A percentile compares a stretch with the other conserved stretches of the same genome.
phyloP scores from a whole-genome alignment of 2,113 vertebrate genomes.

The Athene cunicularia region DNA sequence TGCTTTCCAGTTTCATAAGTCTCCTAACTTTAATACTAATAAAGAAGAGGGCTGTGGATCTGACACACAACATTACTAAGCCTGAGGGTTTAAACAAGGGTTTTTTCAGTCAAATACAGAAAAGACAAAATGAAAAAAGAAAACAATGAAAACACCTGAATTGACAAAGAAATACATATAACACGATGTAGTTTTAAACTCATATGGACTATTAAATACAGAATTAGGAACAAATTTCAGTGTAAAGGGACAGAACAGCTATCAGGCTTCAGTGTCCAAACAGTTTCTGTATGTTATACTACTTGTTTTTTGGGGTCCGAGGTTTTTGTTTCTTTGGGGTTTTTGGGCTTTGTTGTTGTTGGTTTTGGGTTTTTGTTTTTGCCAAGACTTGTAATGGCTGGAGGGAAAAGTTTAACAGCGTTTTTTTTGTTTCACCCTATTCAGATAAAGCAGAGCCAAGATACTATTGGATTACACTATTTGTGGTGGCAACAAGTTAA shows the following conservation, averaged over 20 bases:
- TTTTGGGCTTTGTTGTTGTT: neutral
- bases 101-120: neutral
- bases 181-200: neutral
- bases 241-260: neutral
- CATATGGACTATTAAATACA: neutral
- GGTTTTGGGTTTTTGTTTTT: too few species aligned
- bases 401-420: neutral
- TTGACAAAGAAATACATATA: neutral
- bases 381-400: neutral
- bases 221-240: neutral
- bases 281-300: neutral
- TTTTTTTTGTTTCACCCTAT: neutral
- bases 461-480: rapidly evolving
- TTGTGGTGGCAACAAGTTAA: neutral
- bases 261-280: neutral
- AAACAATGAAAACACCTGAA: neutral
- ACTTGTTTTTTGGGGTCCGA: neutral
- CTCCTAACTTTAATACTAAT: neutral
- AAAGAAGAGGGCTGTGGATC: neutral
- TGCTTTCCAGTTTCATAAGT: neutral
- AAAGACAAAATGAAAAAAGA: neutral
- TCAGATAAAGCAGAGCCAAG: neutral
- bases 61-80: neutral
- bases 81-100: neutral
- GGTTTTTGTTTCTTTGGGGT: neutral